Evolutionary conservation across 2,113 vertebrate species (phyloP).

Genomic region (Nothocercus nigrocapillus): DNA sequence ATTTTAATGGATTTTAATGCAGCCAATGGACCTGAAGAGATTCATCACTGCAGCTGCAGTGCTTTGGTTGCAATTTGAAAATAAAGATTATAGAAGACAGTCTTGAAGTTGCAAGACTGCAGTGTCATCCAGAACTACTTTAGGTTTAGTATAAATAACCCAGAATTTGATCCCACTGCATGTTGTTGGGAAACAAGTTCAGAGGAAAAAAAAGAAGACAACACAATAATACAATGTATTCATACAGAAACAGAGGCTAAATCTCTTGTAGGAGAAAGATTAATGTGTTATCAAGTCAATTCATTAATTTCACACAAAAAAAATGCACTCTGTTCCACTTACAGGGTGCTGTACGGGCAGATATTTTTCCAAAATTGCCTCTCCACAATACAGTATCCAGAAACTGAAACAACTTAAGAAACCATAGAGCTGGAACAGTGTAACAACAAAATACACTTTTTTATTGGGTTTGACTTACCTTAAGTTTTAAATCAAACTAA

Average conservation of each 20-base stretch:
- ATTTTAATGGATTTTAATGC: background rate
- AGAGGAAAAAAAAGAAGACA: background rate
- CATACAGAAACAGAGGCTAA: background rate
- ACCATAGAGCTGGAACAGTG: background rate
- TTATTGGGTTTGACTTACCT: slow-evolving; percentile 66
- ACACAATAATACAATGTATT: background rate
- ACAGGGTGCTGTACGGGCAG: background rate
- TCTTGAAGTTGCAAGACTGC: background rate
- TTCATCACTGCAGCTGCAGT: background rate
- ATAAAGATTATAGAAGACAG: background rate
- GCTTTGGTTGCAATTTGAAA: background rate
- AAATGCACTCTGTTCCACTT: background rate
- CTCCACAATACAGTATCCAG: background rate
- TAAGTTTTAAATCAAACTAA: slow-evolving; percentile 77
- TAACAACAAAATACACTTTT: slow-evolving; percentile 58
- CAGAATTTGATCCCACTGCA: background rate
- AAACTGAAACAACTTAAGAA: background rate
- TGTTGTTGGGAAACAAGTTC: background rate
- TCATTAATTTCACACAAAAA: background rate
- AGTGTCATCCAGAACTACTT: background rate
- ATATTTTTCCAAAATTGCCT: background rate
- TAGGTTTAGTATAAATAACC: background rate
- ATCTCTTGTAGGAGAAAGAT: background rate
- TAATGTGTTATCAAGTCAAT: background rate
- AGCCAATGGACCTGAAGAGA: background rate